These are phyloP conservation scores for Poecilia velifera DNA, from an alignment of 2,797 vertebrate species.

Conservation along the genomic window DNA sequence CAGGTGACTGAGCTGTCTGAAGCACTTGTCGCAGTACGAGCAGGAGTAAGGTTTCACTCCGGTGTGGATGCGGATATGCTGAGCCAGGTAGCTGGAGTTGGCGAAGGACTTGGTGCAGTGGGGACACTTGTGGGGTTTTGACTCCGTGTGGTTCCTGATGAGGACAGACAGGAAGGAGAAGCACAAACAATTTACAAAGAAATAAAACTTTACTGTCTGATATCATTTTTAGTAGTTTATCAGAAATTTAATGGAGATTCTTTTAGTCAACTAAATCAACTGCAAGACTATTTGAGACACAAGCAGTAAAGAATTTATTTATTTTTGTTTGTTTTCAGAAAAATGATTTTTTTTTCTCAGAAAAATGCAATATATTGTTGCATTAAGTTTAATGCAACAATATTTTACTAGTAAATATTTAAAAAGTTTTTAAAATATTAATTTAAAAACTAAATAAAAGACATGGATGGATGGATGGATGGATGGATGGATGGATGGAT, in stretches of 20 bases:
- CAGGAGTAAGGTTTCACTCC: constrained; percentile 98
- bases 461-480: no score
- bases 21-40: constrained; percentile 95
- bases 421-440: no score
- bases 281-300: background rate
- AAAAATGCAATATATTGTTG: no score
- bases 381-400: no score
- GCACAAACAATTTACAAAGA: constrained; percentile 33
- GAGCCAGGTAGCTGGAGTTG: constrained; percentile 98
- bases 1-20: constrained; percentile 99
- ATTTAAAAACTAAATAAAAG: no score
- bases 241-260: background rate
- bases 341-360: background rate
- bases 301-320: background rate
- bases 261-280: background rate
- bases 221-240: background rate
- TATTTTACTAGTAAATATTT: no score
- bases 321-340: background rate
- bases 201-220: background rate
- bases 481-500: no score
- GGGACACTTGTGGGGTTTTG: constrained; percentile 99
- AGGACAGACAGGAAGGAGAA: constrained; percentile 36
- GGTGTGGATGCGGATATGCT: constrained; percentile 98
- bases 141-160: constrained; percentile 91
- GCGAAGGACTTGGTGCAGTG: constrained; percentile 99